Evolutionary conservation across 64 coral and sea anemone genomes (phyloP), one percentile per base, ranked within the genome.

Genomic region (Dendronephthya gigantea): DNA sequence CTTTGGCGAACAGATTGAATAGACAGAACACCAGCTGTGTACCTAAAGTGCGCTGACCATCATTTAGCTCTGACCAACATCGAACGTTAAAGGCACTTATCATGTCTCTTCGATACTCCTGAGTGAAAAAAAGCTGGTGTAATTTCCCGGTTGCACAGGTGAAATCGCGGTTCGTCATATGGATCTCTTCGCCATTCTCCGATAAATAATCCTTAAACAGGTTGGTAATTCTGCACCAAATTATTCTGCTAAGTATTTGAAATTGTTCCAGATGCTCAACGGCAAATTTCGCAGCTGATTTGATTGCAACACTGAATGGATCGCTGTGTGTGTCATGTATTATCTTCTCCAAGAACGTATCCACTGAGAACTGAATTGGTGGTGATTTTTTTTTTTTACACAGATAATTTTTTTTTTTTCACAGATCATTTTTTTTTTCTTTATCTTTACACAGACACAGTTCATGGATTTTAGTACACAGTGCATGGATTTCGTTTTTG

Each of bases 21-120:
- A 86, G 16, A 14, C n/a, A 9, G 13, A 85, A 49, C 47, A 86
- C 62, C 27, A 62, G 13, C 30, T 86, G 28, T 12, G 45, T 47
- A 14, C 83, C 89, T 38, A 90, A 50, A 28, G 68, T 82, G 35
- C 66, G 41, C 10, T 86, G 83, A 37, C 69, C 69, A 31, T 76
- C 69, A 30, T 76, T 76, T 31, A 5, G 2, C 29, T 27, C 31
- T 1, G 69, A 22, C 69, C 69, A 76, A 34, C 69, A 34, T 31
- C 2, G 6, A 1, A 16, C 31, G 2, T 30, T 16, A 27, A 76
- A 76, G 3, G 4, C 3, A 37, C 29, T 76, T 1, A 76, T 31
- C 31, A 76, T 1, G 69, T 76, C 69, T 4, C 69, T 31, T 34
- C 69, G 69, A 37, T 76, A 76, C 31, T 76, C 69, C 9, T 76